These are phyloP conservation scores for Melanargia galathea DNA, from an alignment of 2,888 invertebrate genomes.

Conservation along the genomic window DNA sequence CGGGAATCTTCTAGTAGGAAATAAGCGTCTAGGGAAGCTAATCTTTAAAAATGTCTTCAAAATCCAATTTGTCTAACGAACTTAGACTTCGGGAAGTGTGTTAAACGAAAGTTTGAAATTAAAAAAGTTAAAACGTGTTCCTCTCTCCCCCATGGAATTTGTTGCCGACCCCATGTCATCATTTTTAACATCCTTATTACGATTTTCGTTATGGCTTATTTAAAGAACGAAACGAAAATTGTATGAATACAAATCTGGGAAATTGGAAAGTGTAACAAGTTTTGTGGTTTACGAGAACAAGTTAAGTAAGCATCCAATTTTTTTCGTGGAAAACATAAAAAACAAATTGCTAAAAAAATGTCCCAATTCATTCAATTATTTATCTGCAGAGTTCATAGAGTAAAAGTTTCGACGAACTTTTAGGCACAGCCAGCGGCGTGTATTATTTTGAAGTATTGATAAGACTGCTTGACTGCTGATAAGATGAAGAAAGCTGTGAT, in stretches of 20 bases:
- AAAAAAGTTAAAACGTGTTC: slow-evolving; percentile 36
- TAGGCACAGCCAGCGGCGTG: no score
- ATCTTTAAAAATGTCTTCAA: slow-evolving; percentile 2
- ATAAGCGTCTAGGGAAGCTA: no score
- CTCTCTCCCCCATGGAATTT: slow-evolving; percentile 16
- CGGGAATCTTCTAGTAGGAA: no score
- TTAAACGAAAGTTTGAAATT: slow-evolving; percentile 34
- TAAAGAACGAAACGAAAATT: slow-evolving; percentile 1
- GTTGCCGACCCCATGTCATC: slow-evolving; percentile 30
- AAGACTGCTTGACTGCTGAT: no score
- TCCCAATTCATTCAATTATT: no score
- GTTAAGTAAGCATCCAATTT: neutral
- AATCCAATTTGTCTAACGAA: slow-evolving; percentile 20
- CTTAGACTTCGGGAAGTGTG: slow-evolving; percentile 20
- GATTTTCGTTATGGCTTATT: slow-evolving; percentile 14
- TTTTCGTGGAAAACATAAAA: neutral
- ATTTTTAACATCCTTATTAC: slow-evolving; percentile 29
- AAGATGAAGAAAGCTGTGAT: no score
- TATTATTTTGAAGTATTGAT: no score
- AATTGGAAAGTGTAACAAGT: slow-evolving; percentile 13
- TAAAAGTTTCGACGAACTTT: no score
- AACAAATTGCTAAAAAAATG: no score
- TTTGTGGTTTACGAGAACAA: neutral
- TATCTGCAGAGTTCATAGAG: no score
- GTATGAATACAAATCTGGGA: slow-evolving; percentile 1